These are phyloP conservation scores for Ladona fulva DNA, from an alignment of 1,140 invertebrate species.

Conservation along the genomic window DNA sequence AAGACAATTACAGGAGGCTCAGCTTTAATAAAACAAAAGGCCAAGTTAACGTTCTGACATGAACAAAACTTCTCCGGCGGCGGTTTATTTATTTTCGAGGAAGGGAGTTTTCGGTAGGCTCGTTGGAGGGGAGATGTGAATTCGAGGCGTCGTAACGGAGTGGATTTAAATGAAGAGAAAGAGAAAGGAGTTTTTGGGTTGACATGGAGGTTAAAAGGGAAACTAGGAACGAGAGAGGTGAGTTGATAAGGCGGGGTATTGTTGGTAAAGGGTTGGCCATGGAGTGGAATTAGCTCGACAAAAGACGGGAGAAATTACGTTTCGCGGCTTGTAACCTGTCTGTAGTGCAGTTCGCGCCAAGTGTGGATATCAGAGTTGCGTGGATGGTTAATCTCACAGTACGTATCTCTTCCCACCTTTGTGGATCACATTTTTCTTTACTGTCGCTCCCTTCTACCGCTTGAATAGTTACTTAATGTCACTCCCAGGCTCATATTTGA, in stretches of 20 bases:
- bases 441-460: too few relatives aligned
- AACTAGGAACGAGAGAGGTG: background rate
- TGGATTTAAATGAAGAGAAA: background rate
- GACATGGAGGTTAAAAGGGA: background rate
- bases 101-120: too few relatives aligned
- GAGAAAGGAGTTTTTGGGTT: background rate
- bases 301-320: background rate
- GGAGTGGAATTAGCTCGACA: background rate
- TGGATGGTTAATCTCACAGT: background rate
- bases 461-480: too few relatives aligned
- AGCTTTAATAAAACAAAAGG: background rate
- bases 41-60: background rate
- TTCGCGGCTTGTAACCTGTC: conserved; percentile 2
- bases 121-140: background rate
- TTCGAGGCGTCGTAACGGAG: background rate
- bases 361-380: background rate
- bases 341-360: background rate
- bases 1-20: background rate
- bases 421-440: too few relatives aligned
- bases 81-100: conserved; percentile 2
- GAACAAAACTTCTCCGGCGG: background rate
- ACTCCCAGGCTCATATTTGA: too few relatives aligned
- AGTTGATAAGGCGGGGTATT: background rate
- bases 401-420: background rate
- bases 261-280: background rate